Evolutionary conservation across 2,113 vertebrate species (phyloP).

Genomic region (Poeciliopsis turrubarensis): DNA sequence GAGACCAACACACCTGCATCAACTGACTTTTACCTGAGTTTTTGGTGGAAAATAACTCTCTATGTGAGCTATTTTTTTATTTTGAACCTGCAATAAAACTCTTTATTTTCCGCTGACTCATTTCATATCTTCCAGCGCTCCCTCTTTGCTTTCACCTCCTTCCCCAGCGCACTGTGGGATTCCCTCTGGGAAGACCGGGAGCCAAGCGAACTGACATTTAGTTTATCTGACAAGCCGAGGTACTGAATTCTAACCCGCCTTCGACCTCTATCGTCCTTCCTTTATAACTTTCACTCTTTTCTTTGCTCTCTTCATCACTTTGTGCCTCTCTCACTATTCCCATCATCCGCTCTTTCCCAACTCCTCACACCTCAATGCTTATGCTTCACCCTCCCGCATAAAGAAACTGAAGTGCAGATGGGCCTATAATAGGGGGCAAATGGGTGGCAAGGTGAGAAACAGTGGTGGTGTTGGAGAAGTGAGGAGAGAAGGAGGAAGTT

Average conservation of each 20-base stretch:
- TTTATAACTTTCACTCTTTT: conserved; percentile 28
- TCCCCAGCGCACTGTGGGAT: conserved; percentile 35
- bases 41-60: conserved; percentile 63
- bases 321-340: not conserved
- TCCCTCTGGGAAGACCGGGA: conserved; percentile 48
- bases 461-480: conserved; percentile 32
- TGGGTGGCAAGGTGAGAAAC: conserved; percentile 58
- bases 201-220: conserved; percentile 49
- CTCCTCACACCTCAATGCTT: conserved; percentile 12
- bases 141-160: conserved; percentile 4
- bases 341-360: not conserved
- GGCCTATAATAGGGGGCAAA: conserved; percentile 42
- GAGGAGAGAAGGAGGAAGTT: conserved; percentile 23
- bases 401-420: conserved; percentile 53
- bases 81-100: conserved; percentile 46
- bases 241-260: conserved; percentile 59
- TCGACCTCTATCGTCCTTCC: conserved; percentile 59
- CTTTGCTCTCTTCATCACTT: conserved; percentile 14
- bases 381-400: conserved; percentile 2
- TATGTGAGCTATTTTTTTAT: conserved; percentile 37
- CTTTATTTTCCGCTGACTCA: conserved; percentile 67
- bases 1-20: conserved; percentile 59
- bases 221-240: conserved; percentile 55
- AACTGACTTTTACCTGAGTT: conserved; percentile 59
- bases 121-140: conserved; percentile 28